phyloP scores from a whole-genome alignment of 2,888 invertebrate species.

The Drosophila pullipes region DNA sequence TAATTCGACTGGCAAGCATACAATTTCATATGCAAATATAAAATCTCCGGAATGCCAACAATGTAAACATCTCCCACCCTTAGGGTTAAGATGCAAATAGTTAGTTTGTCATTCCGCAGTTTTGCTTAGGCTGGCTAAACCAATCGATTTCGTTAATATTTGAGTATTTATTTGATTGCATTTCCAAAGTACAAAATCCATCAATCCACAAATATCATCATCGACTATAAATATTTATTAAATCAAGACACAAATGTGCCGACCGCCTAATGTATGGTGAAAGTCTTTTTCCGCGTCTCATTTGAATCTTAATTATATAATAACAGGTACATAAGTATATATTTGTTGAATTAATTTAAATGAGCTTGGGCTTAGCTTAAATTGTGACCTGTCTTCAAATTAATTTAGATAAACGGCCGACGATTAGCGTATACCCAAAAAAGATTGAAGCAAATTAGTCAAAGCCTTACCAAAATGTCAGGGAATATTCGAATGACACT shows the following conservation, averaged over 20 bases:
- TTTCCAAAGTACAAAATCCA: slow-evolving; percentile 35
- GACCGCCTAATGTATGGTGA: slow-evolving; percentile 52
- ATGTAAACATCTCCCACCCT: slow-evolving; percentile 42
- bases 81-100: slow-evolving; percentile 43
- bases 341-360: slow-evolving; percentile 57
- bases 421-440: slow-evolving; percentile 44
- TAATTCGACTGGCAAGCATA: slow-evolving; percentile 35
- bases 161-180: slow-evolving; percentile 20
- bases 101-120: slow-evolving; percentile 4
- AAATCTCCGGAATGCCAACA: slow-evolving; percentile 47
- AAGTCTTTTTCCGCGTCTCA: slow-evolving; percentile 34
- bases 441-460: slow-evolving; percentile 48
- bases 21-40: slow-evolving; percentile 49
- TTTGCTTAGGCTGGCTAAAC: not conserved
- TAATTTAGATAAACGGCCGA: slow-evolving; percentile 54
- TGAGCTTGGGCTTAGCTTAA: slow-evolving; percentile 15
- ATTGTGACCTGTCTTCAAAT: slow-evolving; percentile 59
- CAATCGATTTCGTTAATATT: slow-evolving; percentile 4
- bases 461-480: slow-evolving; percentile 31
- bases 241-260: slow-evolving; percentile 39
- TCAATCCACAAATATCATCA: slow-evolving; percentile 41
- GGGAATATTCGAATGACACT: slow-evolving; percentile 39
- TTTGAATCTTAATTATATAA: slow-evolving; percentile 41
- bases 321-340: slow-evolving; percentile 33
- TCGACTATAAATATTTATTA: slow-evolving; percentile 53